phyloP scores from a whole-genome alignment of 2,888 invertebrate species.

The Drosophila niveifrons region DNA sequence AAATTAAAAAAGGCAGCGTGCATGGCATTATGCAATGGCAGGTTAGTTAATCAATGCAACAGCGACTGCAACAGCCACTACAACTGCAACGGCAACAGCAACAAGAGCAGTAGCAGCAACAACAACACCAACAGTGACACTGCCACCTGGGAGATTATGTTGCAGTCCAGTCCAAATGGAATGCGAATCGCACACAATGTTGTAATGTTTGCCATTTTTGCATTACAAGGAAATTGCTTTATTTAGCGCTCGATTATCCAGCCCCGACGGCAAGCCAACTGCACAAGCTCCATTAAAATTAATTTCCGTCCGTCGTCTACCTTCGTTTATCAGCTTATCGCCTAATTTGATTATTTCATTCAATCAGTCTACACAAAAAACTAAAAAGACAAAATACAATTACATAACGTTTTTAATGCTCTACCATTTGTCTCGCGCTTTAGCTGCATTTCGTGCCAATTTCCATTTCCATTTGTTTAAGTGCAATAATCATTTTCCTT shows the following conservation, averaged over 20 bases:
- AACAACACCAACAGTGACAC: constrained; percentile 22
- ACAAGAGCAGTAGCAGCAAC: constrained; percentile 19
- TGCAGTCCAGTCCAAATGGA: constrained; percentile 41
- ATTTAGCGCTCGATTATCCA: constrained; percentile 52
- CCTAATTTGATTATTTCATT: constrained; percentile 71
- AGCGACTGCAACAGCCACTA: constrained; percentile 31
- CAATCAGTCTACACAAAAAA: constrained; percentile 40
- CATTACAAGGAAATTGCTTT: constrained; percentile 69
- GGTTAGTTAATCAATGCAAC: constrained; percentile 77
- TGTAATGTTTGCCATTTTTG: constrained; percentile 57
- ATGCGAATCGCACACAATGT: constrained; percentile 52
- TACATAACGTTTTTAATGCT: constrained; percentile 34
- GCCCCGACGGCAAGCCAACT: constrained; percentile 19
- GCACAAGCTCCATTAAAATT: constrained; percentile 19
- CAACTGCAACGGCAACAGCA: constrained; percentile 19
- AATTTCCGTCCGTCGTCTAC: constrained; percentile 20
- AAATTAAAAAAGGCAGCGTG: constrained; percentile 61
- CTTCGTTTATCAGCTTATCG: constrained; percentile 48
- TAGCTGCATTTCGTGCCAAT: constrained; percentile 52
- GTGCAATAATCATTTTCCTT: constrained; percentile 42
- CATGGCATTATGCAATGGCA: constrained; percentile 63
- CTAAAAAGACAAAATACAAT: constrained; percentile 42
- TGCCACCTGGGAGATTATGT: constrained; percentile 62
- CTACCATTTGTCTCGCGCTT: constrained; percentile 39
- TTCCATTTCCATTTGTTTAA: constrained; percentile 58